Evolutionary conservation across 2,888 invertebrate genomes (phyloP), one percentile per base, ranked within the genome.

Genomic region (Heteropelma amictum): DNA sequence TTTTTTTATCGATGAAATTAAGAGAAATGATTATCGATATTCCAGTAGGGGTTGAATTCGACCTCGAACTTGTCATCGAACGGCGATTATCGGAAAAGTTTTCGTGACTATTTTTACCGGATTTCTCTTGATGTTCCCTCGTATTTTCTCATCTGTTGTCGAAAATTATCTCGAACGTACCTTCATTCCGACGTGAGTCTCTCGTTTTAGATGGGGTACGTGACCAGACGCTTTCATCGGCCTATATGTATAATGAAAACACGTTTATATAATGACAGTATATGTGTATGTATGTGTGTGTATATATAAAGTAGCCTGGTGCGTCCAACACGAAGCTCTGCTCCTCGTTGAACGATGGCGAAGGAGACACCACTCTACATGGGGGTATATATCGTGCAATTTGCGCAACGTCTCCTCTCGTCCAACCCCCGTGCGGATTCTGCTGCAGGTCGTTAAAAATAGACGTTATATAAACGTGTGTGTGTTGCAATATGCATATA

Each of bases 371-470:
- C 28, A 35, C 28, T 30, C 14, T 54, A 28, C 26, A 61, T 47
- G 47, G 28, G 49, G 10, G 54, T n/a, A n/a, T n/a, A n/a, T n/a
- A 64, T 58, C 64, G 58, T 51, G 35, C 61, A 35, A 33, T 56
- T 45, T 68, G 23, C 19, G 40, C 40, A 42, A 54, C 56, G 42
- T 68, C 65, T 47, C 38, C 45, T 68, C 65, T 47, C 38, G 35
- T 6, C 21, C 54, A 65, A 61, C 56, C 53, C 49, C 69, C 61
- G 54, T 14, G 54, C 53, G 17, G 23, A 47, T 38, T 60, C 60
- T 30, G 74, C 49, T 67, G 56, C 69, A 63, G 58, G 61, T 76
- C 69, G 75, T 80, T 82, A 78, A 81, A 81, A 78, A 80, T 82
- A 81, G 76, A 71, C 75, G 56, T 74, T 49, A 28, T 61, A 67